Evolutionary conservation across 1,140 invertebrate species (phyloP).

Genomic region (Pogonomyrmex barbatus): DNA sequence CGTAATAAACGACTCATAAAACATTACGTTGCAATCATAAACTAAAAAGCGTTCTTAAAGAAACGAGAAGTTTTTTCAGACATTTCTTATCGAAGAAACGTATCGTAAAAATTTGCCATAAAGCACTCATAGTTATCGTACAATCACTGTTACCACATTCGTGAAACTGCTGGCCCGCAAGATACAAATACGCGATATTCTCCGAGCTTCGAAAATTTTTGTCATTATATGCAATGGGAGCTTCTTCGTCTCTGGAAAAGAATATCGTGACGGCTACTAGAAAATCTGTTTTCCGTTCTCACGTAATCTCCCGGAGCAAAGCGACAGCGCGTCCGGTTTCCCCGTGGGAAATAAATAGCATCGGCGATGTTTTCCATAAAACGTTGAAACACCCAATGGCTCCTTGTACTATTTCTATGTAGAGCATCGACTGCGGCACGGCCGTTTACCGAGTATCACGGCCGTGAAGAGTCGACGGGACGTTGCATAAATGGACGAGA

Average conservation of each 20-base stretch:
- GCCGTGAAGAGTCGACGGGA: slow-evolving; percentile 42
- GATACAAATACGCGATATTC: too few relatives aligned
- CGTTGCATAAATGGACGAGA: slow-evolving; percentile 61
- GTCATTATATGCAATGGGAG: not conserved
- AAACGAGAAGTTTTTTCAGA: slow-evolving; percentile 24
- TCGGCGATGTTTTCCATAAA: slow-evolving; percentile 32
- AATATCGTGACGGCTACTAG: not conserved
- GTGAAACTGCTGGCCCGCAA: not conserved
- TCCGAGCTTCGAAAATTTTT: slow-evolving; percentile 2
- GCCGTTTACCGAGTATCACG: slow-evolving; percentile 37
- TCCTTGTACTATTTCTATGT: slow-evolving; percentile 39
- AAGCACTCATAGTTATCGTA: slow-evolving; percentile 1
- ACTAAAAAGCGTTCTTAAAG: slow-evolving; percentile 26
- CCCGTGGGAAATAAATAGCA: slow-evolving; percentile 31
- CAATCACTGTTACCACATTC: not conserved
- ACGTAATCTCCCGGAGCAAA: not conserved
- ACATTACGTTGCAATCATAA: slow-evolving; percentile 26
- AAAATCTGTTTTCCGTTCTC: slow-evolving; percentile 40
- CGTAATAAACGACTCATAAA: slow-evolving; percentile 43
- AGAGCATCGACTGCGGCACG: not conserved
- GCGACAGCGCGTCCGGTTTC: not conserved
- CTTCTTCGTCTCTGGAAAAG: not conserved
- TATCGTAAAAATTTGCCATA: not conserved
- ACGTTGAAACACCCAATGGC: slow-evolving; percentile 9
- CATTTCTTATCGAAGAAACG: slow-evolving; percentile 23